Base-by-base conservation (phyloP, 2,888 invertebrate genomes). In the Boloria selene region DNA sequence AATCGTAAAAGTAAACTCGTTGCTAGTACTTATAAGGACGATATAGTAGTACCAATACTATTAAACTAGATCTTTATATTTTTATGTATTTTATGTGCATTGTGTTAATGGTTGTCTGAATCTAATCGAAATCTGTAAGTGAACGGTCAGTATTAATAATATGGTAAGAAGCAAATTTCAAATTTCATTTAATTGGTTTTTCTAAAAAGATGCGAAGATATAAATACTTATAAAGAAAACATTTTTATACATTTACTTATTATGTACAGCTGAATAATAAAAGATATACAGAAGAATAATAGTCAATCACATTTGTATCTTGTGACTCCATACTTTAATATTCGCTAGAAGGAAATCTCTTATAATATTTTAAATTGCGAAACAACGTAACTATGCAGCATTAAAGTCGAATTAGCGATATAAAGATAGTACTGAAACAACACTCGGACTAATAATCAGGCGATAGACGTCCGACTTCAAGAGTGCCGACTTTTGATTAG, bases 401-500 rank as follows among this genome's bases (percentile, higher is more conserved):
- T 64, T 56, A 51, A 18, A 45, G 26, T 10, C 17, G 42, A 16
- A 64, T 64, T 56, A 56, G 64, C 38, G 64, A 31, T 38, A 58
- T 59, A 64, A 52, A 53, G 64, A 64, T 52, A 52, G 58, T 18
- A 52, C 31, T 53, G 52, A 59, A 59, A 58, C 52, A 58, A 56
- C 51, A 58, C 51, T 26, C 50, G 59, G 16, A 45, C 45, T 62
- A 68, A 68, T 68, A 68, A 65, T 45, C 50, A 59, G 62, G 59
- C 51, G 65, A 65, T 62, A 52, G 61, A 75, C 74, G 69, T 60
- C 62, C 42, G 10, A 58, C 63, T 68, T 75, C 72, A 73, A 73
- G 72, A 67, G 72, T 72, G 78, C 82, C 81, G 83, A 71, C 84
- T 81, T 85, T 82, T 88, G 84, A 89, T 89, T 87, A 70, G 75